These are phyloP conservation scores for Anabas testudineus DNA, from an alignment of 2,797 vertebrate species.

Conservation along the genomic window DNA sequence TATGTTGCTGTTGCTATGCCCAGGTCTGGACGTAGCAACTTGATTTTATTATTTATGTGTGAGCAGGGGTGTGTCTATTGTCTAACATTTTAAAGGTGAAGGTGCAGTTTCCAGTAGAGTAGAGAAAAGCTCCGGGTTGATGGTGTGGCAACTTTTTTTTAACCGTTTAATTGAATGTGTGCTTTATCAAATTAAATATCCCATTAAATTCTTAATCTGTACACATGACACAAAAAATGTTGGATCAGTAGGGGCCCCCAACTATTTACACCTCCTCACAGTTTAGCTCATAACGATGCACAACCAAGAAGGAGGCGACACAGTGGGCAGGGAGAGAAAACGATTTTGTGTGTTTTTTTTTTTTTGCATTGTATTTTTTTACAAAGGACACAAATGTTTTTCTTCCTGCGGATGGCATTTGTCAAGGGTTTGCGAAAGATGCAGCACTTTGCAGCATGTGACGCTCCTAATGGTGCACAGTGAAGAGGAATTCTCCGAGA, in stretches of 20 bases:
- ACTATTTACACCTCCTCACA: too few species aligned
- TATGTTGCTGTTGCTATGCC: neutral
- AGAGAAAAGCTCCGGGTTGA: too few species aligned
- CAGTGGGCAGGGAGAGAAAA: too few species aligned
- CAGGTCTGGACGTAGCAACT: neutral
- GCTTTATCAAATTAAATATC: too few species aligned
- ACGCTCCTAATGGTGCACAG: conserved; percentile 13
- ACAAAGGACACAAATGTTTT: neutral
- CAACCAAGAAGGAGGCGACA: too few species aligned
- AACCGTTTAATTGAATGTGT: too few species aligned
- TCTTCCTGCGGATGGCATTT: conserved; percentile 1
- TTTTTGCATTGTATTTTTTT: neutral
- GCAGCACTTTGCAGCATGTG: conserved; percentile 3
- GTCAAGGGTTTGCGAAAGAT: neutral
- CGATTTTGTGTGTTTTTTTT: too few species aligned
- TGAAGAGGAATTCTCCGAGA: conserved; percentile 22
- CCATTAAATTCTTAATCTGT: too few species aligned
- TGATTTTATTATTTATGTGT: neutral
- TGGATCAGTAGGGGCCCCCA: too few species aligned
- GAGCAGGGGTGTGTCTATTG: neutral
- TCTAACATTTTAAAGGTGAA: neutral
- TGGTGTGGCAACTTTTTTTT: too few species aligned
- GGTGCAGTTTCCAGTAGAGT: neutral
- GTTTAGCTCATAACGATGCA: too few species aligned
- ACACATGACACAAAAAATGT: too few species aligned